Evolutionary conservation across 2,888 invertebrate species (phyloP).

Genomic region (Drosophila tripunctata): DNA sequence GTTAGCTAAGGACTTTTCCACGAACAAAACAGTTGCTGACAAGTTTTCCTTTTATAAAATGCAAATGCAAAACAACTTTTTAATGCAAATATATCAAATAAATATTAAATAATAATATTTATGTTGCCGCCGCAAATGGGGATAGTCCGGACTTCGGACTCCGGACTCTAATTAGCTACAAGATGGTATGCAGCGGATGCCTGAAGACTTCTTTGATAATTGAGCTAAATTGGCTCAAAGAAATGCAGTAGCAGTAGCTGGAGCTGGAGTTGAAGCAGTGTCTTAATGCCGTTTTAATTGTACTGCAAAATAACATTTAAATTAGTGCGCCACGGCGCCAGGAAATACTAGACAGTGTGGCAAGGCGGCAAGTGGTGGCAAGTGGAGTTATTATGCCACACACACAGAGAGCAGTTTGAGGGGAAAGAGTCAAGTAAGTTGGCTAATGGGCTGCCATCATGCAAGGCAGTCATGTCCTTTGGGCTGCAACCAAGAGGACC

Average conservation of each 20-base stretch:
- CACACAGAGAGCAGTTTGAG: background rate
- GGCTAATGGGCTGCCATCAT: slow-evolving; percentile 71
- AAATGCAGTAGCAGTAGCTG: slow-evolving; percentile 46
- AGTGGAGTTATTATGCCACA: slow-evolving; percentile 46
- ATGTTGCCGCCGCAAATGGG: no score
- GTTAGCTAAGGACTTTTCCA: background rate
- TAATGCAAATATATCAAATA: background rate
- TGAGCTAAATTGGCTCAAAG: slow-evolving; percentile 28
- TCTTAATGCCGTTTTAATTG: slow-evolving; percentile 74
- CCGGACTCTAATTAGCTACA: slow-evolving; percentile 13
- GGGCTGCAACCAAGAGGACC: slow-evolving; percentile 20
- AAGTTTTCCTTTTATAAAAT: slow-evolving; percentile 19
- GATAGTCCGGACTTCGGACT: no score
- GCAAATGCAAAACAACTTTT: slow-evolving; percentile 9
- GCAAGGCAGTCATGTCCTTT: slow-evolving; percentile 48
- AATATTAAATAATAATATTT: background rate
- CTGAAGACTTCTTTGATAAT: slow-evolving; percentile 14
- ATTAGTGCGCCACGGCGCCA: slow-evolving; percentile 61
- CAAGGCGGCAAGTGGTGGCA: slow-evolving; percentile 17
- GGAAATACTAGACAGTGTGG: slow-evolving; percentile 37
- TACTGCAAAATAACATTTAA: slow-evolving; percentile 70
- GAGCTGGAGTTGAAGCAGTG: no score
- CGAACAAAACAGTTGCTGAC: slow-evolving; percentile 7
- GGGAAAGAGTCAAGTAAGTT: background rate
- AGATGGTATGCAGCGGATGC: slow-evolving; percentile 4